Conservation (phyloP, 1,140 invertebrate genomes). For the Heterodera schachtii region DNA sequence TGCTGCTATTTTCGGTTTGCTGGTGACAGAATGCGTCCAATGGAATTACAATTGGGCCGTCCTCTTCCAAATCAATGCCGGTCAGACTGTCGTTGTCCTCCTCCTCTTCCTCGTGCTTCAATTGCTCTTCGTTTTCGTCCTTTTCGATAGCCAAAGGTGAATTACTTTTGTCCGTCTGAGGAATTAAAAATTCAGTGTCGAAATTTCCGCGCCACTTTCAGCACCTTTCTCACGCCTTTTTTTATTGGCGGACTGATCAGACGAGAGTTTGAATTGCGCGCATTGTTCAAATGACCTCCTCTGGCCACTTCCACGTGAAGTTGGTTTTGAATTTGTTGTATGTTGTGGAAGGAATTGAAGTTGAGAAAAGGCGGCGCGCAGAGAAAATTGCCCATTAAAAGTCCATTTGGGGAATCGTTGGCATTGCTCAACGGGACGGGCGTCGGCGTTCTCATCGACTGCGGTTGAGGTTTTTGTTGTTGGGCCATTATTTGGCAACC, state of each 20-base stretch:
- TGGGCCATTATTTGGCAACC: background rate
- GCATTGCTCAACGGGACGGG: background rate
- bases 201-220: background rate
- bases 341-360: background rate
- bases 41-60: background rate
- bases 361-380: background rate
- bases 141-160: background rate
- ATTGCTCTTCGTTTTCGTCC: background rate
- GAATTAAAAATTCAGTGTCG: background rate
- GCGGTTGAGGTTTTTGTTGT: background rate
- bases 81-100: background rate
- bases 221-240: background rate
- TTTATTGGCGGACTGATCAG: slow-evolving; percentile 6
- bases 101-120: background rate
- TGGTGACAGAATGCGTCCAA: slow-evolving; percentile 3
- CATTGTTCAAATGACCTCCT: slow-evolving; percentile 2
- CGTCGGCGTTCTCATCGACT: background rate
- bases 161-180: background rate
- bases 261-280: slow-evolving; percentile 2
- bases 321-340: background rate
- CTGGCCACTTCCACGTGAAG: slow-evolving; percentile 9
- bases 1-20: background rate
- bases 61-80: background rate
- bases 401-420: background rate
- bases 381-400: background rate